Base-by-base conservation (phyloP, 2,113 vertebrate genomes). In the Psittacus erithacus region DNA sequence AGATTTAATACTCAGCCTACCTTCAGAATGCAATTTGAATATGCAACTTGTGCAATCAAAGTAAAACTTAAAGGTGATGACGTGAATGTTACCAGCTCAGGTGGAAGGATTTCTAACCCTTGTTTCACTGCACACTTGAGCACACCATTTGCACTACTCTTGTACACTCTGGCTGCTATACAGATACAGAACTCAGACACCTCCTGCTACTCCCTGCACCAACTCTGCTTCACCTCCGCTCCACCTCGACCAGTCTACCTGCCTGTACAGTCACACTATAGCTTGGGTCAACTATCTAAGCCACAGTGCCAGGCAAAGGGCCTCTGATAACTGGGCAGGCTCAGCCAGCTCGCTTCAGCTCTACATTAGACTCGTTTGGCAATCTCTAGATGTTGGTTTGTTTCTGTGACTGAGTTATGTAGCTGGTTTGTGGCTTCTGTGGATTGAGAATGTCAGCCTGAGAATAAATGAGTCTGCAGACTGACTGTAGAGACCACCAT, bases 341-440 rank as follows among this genome's bases (percentile, higher is more conserved):
- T 62, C 49, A 17, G n/a, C 35, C 44, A 38, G 53, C 43, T 47
- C 46, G 44, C 64, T 44, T 44, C 69, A 78, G 46, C 9, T 55
- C 49, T 16, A 6, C 25, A 7, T 65, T 23, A 52, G 29, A 14
- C 31, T 78, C 64, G 24, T 43, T 52, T 29, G 35, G 46, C 24
- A 55, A 38, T 3, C 38, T 11, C 69, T 3, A 23, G 9, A 35
- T 31, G 31, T 33, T 1, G 0, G 14, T 29, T 59, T 80, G 39
- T 10, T 69, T 52, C 49, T 69, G 70, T 2, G 0, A 73, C 57
- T 25, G 33, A 82, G n/a, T 28, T 57, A 9, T 33, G 43, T 0
- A 4, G n/a, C 2, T 0, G 15, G 5, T 47, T 47, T 82, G 29
- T 5, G 47, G 33, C 18, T 90, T 11, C 67, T 3, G 0, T 5